Evolutionary conservation across 64 coral and sea anemone species (phyloP).

Genomic region (Trachythela sp.): DNA sequence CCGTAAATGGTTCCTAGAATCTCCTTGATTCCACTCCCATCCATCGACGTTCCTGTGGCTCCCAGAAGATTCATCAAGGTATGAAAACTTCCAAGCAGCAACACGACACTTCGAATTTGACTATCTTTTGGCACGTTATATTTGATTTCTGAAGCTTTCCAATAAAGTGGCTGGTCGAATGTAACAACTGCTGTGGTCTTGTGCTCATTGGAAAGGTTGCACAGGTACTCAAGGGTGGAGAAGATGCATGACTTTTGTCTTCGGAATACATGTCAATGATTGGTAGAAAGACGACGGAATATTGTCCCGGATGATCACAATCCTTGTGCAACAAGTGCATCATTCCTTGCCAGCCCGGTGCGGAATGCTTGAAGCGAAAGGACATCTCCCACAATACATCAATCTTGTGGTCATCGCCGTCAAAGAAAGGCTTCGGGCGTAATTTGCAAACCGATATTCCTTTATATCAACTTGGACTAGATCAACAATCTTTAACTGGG

Average conservation of each 20-base stretch:
- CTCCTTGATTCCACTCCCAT: no score
- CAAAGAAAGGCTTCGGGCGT: no score
- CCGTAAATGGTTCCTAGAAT: no score
- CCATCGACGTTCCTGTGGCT: no score
- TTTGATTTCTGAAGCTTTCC: background rate
- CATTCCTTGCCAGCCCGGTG: constrained; percentile 6
- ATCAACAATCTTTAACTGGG: background rate
- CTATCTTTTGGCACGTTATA: background rate
- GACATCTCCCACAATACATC: background rate
- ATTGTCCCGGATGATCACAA: background rate
- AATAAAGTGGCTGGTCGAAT: constrained; percentile 13
- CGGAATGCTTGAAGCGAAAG: background rate
- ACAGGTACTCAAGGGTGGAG: background rate
- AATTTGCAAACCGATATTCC: background rate
- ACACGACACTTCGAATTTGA: background rate
- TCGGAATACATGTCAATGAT: constrained; percentile 28
- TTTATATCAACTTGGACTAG: background rate
- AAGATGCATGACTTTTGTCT: constrained; percentile 29
- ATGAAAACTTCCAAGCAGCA: background rate
- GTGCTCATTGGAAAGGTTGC: background rate
- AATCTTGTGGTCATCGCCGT: background rate
- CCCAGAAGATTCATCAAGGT: no score
- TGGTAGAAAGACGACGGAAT: constrained; percentile 12
- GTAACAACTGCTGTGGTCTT: background rate
- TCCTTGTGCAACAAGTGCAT: constrained; percentile 16